phyloP scores from a whole-genome alignment of 2,797 vertebrate genomes.

The Catostomus latipinnis region DNA sequence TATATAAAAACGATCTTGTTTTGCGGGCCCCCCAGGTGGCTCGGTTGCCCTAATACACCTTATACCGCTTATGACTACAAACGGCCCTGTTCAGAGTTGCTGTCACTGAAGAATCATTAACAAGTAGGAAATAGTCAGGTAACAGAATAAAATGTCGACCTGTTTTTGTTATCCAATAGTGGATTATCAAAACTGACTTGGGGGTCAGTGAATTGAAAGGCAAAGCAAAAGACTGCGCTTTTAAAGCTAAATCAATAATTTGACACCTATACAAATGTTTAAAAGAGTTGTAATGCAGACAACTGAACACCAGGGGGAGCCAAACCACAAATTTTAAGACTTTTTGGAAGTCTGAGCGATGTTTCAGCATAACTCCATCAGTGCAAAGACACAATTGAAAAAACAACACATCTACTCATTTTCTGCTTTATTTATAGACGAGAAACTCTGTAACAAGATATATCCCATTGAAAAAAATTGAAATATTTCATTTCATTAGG shows the following conservation, averaged over 20 bases:
- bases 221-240: not conserved
- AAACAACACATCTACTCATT: constrained; percentile 17
- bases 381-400: not conserved
- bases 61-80: too few relatives aligned
- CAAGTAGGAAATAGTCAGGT: not conserved
- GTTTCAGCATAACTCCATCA: not conserved
- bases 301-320: constrained; percentile 55
- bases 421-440: constrained; percentile 58
- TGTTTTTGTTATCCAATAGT: not conserved
- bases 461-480: constrained; percentile 33
- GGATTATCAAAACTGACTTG: not conserved
- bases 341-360: too few relatives aligned
- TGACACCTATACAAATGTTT: too few relatives aligned
- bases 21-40: too few relatives aligned
- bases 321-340: constrained; percentile 31
- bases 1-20: too few relatives aligned
- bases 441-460: constrained; percentile 47
- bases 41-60: too few relatives aligned
- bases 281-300: not conserved
- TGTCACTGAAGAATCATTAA: not conserved
- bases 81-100: not conserved
- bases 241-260: too few relatives aligned
- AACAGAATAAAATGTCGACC: not conserved
- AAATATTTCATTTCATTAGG: constrained; percentile 38
- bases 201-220: not conserved